Evolutionary conservation across 2,888 invertebrate genomes (phyloP), one percentile per base, ranked within the genome.

Genomic region (Leptogaster cylindrica): DNA sequence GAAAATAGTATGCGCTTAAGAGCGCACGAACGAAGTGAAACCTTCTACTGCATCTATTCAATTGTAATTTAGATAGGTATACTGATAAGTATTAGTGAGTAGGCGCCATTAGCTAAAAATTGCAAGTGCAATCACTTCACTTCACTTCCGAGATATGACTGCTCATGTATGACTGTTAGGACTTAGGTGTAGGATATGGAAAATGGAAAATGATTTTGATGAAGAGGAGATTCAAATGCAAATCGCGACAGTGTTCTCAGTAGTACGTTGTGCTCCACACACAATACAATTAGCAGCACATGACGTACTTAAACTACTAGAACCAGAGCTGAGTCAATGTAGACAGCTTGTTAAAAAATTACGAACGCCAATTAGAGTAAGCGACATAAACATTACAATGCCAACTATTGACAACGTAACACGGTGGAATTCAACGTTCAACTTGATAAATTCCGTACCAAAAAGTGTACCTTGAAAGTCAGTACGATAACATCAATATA

Each of bases 211-310:
- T n/a, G n/a, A n/a, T n/a, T n/a, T n/a, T n/a, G n/a, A n/a, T n/a
- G n/a, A n/a, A n/a, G n/a, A n/a, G n/a, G n/a, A n/a, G n/a, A n/a
- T n/a, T n/a, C n/a, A n/a, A n/a, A n/a, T n/a, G n/a, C n/a, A n/a
- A n/a, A n/a, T n/a, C n/a, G 46, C 46, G 3, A 18, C 50, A 25
- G 50, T 25, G n/a, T 23, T 50, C 27, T 50, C 23, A 27, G 23
- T 50, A 7, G 50, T 50, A 3, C 23, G 50, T 25, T 50, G 50
- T 50, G 50, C 50, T 1, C 8, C 50, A 25, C 50, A 50, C 8
- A 50, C 20, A 8, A 50, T 50, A 25, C 50, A 50, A n/a, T 27
- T 50, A 6, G 25, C 50, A 23, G 25, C 20, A 50, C 50, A 50
- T 3, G 16, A 46, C 18, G 46, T 16, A 16, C 14, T 46, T 46